phyloP scores from a whole-genome alignment of 2,113 vertebrate species.

The Willisornis vidua region DNA sequence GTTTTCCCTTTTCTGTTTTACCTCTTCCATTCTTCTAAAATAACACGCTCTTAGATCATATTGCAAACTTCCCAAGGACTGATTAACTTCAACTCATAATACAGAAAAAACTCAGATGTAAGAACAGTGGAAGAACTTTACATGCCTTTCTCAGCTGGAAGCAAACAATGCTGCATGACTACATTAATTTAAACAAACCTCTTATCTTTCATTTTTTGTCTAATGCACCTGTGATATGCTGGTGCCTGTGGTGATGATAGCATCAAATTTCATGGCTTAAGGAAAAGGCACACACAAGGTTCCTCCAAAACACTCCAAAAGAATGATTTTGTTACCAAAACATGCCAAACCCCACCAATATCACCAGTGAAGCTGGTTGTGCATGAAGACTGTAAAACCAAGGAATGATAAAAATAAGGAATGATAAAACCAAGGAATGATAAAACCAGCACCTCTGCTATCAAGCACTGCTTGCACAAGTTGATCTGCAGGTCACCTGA shows the following conservation, averaged over 20 bases:
- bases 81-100: not conserved
- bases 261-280: not conserved
- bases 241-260: not conserved
- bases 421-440: not conserved
- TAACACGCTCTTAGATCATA: not conserved
- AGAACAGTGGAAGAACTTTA: not conserved
- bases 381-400: not conserved
- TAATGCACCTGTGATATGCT: not conserved
- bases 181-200: not conserved
- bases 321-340: not conserved
- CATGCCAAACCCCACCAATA: not conserved
- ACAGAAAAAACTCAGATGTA: not conserved
- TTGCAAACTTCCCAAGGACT: not conserved
- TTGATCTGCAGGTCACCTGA: not conserved
- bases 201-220: not conserved
- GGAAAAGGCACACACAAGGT: not conserved
- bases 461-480: not conserved
- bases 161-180: not conserved
- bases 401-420: not conserved
- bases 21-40: not conserved
- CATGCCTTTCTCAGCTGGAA: not conserved
- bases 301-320: not conserved
- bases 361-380: not conserved
- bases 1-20: not conserved
- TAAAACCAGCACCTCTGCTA: not conserved